Base-by-base conservation (phyloP, 37 sponge, comb jelly and placozoan genomes). In the Halisarca cf. caerulea region DNA sequence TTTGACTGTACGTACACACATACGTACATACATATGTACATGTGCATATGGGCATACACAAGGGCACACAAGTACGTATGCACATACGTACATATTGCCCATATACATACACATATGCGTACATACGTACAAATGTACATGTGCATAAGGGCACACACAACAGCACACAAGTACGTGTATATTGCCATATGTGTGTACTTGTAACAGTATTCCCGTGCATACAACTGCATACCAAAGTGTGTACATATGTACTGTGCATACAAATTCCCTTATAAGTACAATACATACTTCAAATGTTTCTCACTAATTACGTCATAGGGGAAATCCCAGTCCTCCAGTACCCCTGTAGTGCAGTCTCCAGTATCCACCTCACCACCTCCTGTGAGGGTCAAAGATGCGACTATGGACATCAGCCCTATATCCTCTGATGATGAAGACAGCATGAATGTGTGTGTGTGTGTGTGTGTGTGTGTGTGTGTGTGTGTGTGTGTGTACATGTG, bases 401-500 rank as follows among this genome's bases (percentile, higher is more conserved):
- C 77, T 4, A 74, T 74, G 77, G 77, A 74, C 45, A 37, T 74
- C 42, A 74, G 77, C 42, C 77, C 77, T 5, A n/a, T 43, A 17
- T 74, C 77, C 20, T 74, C 77, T n/a, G 77, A 74, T 25, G 24
- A 74, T 41, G 77, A 74, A 40, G 77, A 74, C 0, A 25, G 41
- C 47, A 74, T 74, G 77, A 74, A 74, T 74, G 77, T 74, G 2
- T 2, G 72, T 71, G 72, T n/a, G 66, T 64, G 66, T 64, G 8
- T 64, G 28, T 64, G 18, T 64, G 28, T n/a, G n/a, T n/a, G 25
- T 64, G 18, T 64, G 66, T 64, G 8, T 64, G 28, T 64, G 8
- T n/a, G 66, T 64, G 8, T 64, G 27, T 64, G 18, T n/a, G 23
- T 64, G n/a, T n/a, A n/a, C n/a, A n/a, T n/a, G n/a, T n/a, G n/a